phyloP scores from a whole-genome alignment of 1,140 invertebrate genomes.

The Thaumatotibia leucotreta region DNA sequence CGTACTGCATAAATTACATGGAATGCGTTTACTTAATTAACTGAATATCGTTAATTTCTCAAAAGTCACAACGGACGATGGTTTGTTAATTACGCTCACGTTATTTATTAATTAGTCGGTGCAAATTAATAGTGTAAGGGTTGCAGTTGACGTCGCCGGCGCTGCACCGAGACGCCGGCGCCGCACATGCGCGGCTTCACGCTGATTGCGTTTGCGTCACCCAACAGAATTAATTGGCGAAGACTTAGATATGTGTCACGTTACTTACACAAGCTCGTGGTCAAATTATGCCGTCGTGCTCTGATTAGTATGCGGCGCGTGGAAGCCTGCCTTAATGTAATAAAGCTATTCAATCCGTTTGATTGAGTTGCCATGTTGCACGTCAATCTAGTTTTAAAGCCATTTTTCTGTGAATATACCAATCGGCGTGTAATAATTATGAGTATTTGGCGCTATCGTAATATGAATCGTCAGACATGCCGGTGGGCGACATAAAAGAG shows the following conservation, averaged over 20 bases:
- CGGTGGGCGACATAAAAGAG: neutral
- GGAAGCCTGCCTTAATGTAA: constrained; percentile 3
- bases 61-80: constrained; percentile 29
- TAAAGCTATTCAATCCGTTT: constrained; percentile 3
- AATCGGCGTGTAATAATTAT: neutral
- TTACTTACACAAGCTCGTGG: neutral
- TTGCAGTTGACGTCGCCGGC: constrained; percentile 59
- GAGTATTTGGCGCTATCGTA: neutral
- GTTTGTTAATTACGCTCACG: constrained; percentile 56
- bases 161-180: constrained; percentile 25
- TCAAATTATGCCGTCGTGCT: neutral
- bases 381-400: neutral
- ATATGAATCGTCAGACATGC: neutral
- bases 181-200: constrained; percentile 23
- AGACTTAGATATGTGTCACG: constrained; percentile 36
- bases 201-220: constrained; percentile 37
- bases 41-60: constrained; percentile 1
- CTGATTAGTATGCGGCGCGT: neutral
- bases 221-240: constrained; percentile 57
- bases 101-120: constrained; percentile 66
- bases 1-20: neutral
- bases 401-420: neutral
- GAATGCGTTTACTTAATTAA: neutral
- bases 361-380: neutral
- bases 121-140: constrained; percentile 63